Base-by-base conservation (phyloP, 2,888 invertebrate genomes). In the Cheilosia vernalis region DNA sequence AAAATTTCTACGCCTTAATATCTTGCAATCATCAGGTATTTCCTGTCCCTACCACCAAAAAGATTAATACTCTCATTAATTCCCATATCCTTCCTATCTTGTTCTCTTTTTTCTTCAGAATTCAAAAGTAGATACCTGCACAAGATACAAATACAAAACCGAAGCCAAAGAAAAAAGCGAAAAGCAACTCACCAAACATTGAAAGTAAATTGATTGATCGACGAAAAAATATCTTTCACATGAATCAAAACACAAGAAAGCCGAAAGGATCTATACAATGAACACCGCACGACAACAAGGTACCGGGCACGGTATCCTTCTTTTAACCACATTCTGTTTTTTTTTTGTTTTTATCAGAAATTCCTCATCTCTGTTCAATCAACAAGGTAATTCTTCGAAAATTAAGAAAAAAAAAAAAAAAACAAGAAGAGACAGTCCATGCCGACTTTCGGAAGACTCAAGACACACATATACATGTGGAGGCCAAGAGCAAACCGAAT, bases 201-300 rank as follows among this genome's bases (percentile, higher is more conserved):
- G 47, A 69, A 73, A 15, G 58, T 69, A 67, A 78, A 78, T 79
- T 83, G 83, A 84, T 84, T 79, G 73, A 79, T 78, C 78, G 83
- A 51, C 58, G 47, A 61, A 78, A 66, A 72, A 53, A 78, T 63
- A 79, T 55, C 53, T 44, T 73, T 73, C 78, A 61, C 63, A 78
- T 78, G 78, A 67, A 83, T 78, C 83, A 74, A 79, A 66, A 55
- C 15, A 63, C 66, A 53, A 42, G 30, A 60, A 40, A 13, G 33
- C 63, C 21, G 51, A 64, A 76, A 60, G 77, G 56, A 66, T 58
- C n/a, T n/a, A 53, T 21, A 17, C 24, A 30, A 66, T 58, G 58
- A 30, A 17, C 24, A 30, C 17, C 27, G 17, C 5, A 58, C 17
- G 21, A 17, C n/a, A 30, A 51, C 13, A 51, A 19, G 21, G 24